These are phyloP conservation scores for Eublepharis macularius DNA, from an alignment of 2,113 vertebrate species.

Conservation along the genomic window DNA sequence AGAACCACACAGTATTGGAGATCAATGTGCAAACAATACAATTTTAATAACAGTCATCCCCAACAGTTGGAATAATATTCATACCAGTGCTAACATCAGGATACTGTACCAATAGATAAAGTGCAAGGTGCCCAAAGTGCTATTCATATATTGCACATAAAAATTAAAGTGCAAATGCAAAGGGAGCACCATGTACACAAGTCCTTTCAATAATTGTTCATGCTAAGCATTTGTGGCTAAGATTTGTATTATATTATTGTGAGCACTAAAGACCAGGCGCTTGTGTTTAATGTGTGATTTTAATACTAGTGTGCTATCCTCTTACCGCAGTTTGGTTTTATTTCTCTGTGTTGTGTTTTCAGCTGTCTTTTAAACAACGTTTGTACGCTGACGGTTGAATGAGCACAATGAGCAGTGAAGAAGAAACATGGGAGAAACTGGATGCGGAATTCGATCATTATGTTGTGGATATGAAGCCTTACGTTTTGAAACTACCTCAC, in stretches of 20 bases:
- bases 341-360: not conserved
- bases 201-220: no score
- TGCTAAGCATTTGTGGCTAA: not conserved
- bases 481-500: slow-evolving; percentile 82
- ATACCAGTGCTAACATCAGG: no score
- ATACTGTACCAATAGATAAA: no score
- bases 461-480: slow-evolving; percentile 91
- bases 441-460: slow-evolving; percentile 89
- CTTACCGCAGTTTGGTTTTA: not conserved
- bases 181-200: no score
- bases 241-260: not conserved
- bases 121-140: no score
- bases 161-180: no score
- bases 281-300: not conserved
- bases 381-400: slow-evolving; percentile 36
- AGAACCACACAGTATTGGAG: no score
- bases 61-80: no score
- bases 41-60: no score
- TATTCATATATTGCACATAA: no score
- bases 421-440: slow-evolving; percentile 81
- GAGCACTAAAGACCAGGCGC: accelerated
- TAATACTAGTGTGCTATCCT: accelerated
- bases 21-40: no score
- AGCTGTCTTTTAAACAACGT: not conserved
- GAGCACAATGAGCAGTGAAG: slow-evolving; percentile 76